A percentile compares a stretch with the other conserved stretches of the same genome.
These are phyloP conservation scores for Erpetoichthys calabaricus DNA, from an alignment of 2,797 vertebrate species.

Conservation along the genomic window DNA sequence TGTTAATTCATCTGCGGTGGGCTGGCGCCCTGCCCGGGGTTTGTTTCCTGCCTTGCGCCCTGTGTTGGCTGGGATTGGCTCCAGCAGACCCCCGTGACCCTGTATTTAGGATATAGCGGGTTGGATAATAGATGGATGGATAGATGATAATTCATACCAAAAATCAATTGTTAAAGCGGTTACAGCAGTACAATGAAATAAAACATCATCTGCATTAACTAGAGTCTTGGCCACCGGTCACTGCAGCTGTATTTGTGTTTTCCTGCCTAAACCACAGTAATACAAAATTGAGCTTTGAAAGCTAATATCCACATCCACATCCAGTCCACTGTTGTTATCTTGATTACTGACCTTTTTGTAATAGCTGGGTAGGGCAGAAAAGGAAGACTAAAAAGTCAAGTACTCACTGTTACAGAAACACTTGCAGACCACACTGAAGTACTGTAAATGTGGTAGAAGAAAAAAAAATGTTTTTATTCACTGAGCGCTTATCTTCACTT, in stretches of 20 bases:
- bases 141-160: too few relatives aligned
- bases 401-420: neutral
- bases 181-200: too few relatives aligned
- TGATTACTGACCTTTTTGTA: slow-evolving; percentile 14
- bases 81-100: too few relatives aligned
- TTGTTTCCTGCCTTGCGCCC: too few relatives aligned
- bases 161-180: too few relatives aligned
- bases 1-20: too few relatives aligned
- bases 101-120: too few relatives aligned
- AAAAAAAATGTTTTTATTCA: slow-evolving; percentile 11
- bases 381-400: neutral
- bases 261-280: slow-evolving; percentile 22
- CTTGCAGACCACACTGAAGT: neutral
- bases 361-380: neutral
- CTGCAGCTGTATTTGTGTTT: neutral
- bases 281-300: slow-evolving; percentile 4
- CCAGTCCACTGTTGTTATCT: slow-evolving; percentile 1
- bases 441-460: slow-evolving; percentile 1
- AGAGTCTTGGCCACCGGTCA: too few relatives aligned
- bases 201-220: too few relatives aligned
- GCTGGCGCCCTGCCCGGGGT: too few relatives aligned
- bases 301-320: neutral
- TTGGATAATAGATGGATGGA: too few relatives aligned
- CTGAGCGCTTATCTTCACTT: slow-evolving; percentile 2
- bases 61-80: too few relatives aligned